Conservation (phyloP, 2,797 vertebrate species). For the Tachyglossus aculeatus region DNA sequence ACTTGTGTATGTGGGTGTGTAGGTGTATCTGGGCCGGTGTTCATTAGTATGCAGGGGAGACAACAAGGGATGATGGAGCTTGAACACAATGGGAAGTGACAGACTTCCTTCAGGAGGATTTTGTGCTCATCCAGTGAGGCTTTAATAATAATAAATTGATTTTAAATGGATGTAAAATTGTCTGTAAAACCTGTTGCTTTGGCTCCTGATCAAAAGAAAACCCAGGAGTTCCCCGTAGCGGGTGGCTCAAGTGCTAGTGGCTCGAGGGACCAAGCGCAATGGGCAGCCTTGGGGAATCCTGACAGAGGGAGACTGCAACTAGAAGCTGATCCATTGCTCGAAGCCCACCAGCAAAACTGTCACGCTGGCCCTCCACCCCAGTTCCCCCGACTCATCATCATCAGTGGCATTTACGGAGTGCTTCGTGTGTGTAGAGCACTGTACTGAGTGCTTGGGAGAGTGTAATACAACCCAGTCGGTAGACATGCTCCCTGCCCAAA, state of each 20-base stretch:
- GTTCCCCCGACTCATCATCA: too few relatives aligned
- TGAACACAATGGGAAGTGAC: slow-evolving; percentile 19
- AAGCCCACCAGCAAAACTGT: too few relatives aligned
- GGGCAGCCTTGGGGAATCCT: neutral
- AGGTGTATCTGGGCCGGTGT: neutral
- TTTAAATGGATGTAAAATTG: neutral
- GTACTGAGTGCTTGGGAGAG: too few relatives aligned
- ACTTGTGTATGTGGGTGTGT: neutral
- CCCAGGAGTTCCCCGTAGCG: neutral
- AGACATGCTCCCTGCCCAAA: too few relatives aligned
- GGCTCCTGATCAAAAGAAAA: neutral
- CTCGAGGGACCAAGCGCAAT: neutral
- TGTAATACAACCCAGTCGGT: too few relatives aligned
- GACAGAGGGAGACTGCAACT: too few relatives aligned
- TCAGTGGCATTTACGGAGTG: too few relatives aligned
- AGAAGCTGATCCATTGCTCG: too few relatives aligned
- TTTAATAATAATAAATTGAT: slow-evolving; percentile 23
- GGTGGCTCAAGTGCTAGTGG: neutral
- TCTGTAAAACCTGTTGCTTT: neutral
- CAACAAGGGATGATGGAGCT: neutral
- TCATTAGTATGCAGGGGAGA: neutral
- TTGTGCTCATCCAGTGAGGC: neutral
- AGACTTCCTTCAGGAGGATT: slow-evolving; percentile 23
- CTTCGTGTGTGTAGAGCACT: too few relatives aligned
- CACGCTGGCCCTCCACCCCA: too few relatives aligned